These are phyloP conservation scores for Charina bottae DNA, from an alignment of 2,113 vertebrate genomes.

Conservation along the genomic window DNA sequence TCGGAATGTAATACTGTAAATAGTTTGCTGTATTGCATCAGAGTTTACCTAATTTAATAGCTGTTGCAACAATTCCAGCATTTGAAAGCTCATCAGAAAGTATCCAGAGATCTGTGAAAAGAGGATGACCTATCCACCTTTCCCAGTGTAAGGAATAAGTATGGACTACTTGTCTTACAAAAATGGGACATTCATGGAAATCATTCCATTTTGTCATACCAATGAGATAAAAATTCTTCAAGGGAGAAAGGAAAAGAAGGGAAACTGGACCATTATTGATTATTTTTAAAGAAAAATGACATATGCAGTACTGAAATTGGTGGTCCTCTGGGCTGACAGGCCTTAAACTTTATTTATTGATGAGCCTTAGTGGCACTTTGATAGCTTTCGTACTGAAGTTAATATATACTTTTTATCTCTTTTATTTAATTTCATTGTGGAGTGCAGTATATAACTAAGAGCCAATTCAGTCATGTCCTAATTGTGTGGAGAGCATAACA, in stretches of 20 bases:
- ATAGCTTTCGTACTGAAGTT: not conserved
- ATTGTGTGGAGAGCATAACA: not conserved
- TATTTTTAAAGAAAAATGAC: not conserved
- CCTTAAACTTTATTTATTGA: not conserved
- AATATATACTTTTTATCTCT: not conserved
- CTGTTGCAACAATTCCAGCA: not conserved
- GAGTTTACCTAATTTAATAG: not conserved
- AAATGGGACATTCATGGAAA: not conserved
- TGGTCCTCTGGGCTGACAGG: not conserved
- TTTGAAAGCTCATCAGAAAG: not conserved
- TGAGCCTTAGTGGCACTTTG: not conserved
- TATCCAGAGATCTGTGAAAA: not conserved
- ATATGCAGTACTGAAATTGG: not conserved
- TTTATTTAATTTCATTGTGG: not conserved
- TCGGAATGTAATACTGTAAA: not conserved
- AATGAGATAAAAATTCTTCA: not conserved
- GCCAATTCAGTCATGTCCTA: not conserved
- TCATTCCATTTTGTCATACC: not conserved
- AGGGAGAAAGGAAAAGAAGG: not conserved
- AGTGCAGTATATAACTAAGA: not conserved
- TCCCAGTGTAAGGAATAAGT: not conserved
- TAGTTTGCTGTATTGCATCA: not conserved
- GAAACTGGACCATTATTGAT: not conserved
- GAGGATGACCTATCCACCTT: not conserved
- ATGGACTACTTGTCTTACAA: not conserved